A percentile compares a stretch with the other conserved stretches of the same genome.
Conservation (phyloP, 2,888 invertebrate species). For the Polymixis flavicincta region DNA sequence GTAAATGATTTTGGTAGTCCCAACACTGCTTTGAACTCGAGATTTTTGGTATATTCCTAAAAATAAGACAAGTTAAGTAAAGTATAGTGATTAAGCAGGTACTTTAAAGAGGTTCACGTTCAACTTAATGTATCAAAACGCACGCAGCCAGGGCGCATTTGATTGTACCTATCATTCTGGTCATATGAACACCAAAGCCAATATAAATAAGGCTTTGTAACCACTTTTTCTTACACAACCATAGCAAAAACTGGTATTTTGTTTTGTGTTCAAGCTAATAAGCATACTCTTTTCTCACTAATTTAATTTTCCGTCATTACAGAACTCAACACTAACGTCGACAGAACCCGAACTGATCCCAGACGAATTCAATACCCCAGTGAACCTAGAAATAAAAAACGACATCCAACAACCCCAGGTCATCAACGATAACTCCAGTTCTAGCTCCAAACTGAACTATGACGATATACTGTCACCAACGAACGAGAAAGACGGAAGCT, state of each 20-base stretch:
- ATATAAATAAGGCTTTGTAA: too few species aligned
- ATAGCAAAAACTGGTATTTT: too few species aligned
- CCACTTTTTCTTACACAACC: background rate
- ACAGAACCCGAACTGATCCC: slow-evolving; percentile 74
- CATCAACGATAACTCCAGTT: slow-evolving; percentile 73
- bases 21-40: too few species aligned
- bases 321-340: slow-evolving; percentile 83
- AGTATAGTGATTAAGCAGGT: too few species aligned
- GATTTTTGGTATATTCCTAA: too few species aligned
- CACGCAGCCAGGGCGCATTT: background rate
- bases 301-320: slow-evolving; percentile 57
- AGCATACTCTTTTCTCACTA: background rate
- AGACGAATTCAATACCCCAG: slow-evolving; percentile 72
- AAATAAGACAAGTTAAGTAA: too few species aligned
- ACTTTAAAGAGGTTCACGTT: too few species aligned
- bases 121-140: too few species aligned
- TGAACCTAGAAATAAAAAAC: slow-evolving; percentile 76
- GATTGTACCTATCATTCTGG: background rate
- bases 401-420: slow-evolving; percentile 70
- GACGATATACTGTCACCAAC: slow-evolving; percentile 74
- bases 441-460: slow-evolving; percentile 73
- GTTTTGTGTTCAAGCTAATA: too few species aligned
- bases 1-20: too few species aligned
- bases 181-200: background rate
- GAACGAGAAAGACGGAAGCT: slow-evolving; percentile 69